Evolutionary conservation across 2,888 invertebrate genomes (phyloP), one percentile per base, ranked within the genome.

Genomic region (Heteromyza rotundicornis): DNA sequence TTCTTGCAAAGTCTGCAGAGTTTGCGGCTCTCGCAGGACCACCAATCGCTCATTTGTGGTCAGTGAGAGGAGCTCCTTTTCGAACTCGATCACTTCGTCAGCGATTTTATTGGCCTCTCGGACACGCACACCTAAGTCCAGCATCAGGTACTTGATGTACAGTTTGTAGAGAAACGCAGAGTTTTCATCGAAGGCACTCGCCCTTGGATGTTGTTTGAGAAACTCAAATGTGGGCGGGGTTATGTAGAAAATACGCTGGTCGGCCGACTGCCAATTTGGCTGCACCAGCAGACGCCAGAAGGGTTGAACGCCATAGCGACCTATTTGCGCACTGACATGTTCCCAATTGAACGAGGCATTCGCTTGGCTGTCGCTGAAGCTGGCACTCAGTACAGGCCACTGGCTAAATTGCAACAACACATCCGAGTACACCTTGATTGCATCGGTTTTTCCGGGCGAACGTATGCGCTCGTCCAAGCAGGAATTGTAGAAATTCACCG

Each of bases 181-280:
- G 35, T 74, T 68, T 0, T 69, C 72, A 47, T 68, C 71, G 5
- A 51, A 47, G 0, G 40, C 2, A 5, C 70, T 74, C 1, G 16
- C 12, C n/a, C 51, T 56, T 2, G 24, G 44, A 14, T 57, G 51
- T 1, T 57, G 49, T 47, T 68, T 68, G 1, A 80, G 47, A 14
- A 73, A 63, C 2, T 77, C 71, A 24, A 79, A 78, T 0, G 59
- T 67, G 1, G 80, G 74, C 1, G 78, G 52, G 23, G 77, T 64
- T 17, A 81, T 36, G 24, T 81, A 81, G 56, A 81, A 65, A 27
- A 81, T 65, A 1, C 66, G 63, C 52, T 81, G 76, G 2, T 74
- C 75, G 0, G 75, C 73, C 2, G 71, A 67, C 69, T 80, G 80
- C 80, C 80, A 81, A n/a, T 79, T 82, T 14, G 74, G 66, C 35